Evolutionary conservation across 2,888 invertebrate species (phyloP), one percentile per base, ranked within the genome.

Genomic region (Pachymerium ferrugineum): DNA sequence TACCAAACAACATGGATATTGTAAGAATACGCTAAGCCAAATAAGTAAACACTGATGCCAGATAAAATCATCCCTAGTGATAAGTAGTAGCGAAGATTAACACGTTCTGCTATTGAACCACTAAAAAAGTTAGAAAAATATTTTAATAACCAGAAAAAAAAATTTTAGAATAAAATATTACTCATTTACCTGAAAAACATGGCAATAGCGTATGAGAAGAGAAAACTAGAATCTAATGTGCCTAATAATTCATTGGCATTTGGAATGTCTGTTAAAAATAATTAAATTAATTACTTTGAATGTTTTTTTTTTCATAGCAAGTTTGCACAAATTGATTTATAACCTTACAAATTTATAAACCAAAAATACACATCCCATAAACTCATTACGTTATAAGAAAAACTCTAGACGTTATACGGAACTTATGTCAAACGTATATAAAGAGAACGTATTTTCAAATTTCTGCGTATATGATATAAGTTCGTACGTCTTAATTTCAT

Each of bases 21-120:
- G 78, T 89, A 90, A 0, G 89, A 88, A 79, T 88, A 89, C 0
- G 92, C 97, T 10, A 96, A 84, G 12, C 97, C 97, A 84, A 97
- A 94, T 47, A 94, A 83, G 79, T 93, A 94, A 76, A 92, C 91
- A 79, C 92, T 90, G 3, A 92, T 82, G 0, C 95, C 95, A 0
- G 94, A 93, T 1, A 89, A 81, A 38, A 97, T 83, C 97, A 97
- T 97, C 70, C 97, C 97, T 30, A 91, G 80, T 0, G 92, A 86
- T n/a, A 97, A 86, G 83, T 95, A 97, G 82, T 94, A 93, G 1
- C 97, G 86, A 54, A 97, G 84, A 79, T 96, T 94, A 29, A 93
- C 90, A 33, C 97, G 85, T 83, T 97, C 97, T 0, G 97, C 97
- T 73, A 97, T 85, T 83, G 96, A 91, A 1, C 97, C 97, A 86